Base-by-base conservation (phyloP, 2,888 invertebrate species). In the Pomacea canaliculata region DNA sequence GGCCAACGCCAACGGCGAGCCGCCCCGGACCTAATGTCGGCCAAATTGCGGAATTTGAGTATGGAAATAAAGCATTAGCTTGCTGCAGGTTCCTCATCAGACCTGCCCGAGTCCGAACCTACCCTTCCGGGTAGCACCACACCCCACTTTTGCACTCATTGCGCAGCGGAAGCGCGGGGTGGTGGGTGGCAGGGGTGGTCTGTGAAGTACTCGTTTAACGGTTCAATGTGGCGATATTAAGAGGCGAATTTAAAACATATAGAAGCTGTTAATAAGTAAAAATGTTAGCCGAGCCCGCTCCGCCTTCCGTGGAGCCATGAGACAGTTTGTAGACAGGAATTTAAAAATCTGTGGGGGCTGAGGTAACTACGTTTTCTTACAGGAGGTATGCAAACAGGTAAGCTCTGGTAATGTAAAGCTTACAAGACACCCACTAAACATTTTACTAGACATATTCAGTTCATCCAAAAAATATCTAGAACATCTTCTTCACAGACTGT, bases 21-120 rank as follows among this genome's bases (percentile, higher is more conserved):
- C n/a, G 12, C 51, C 51, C 51, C 51, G 16, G 16, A 16, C 23
- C 59, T 70, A 71, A 77, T 74, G 37, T n/a, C 77, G 23, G 70
- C 67, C 77, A 77, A 51, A 73, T 77, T 73, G 56, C 56, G 59
- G 70, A 70, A 70, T 70, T 59, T 46, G 70, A 59, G 60, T 27
- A 37, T 56, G 70, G 51, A 70, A 70, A 59, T 59, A 70, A 23
- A 23, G 23, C 23, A 18, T 27, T 46, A 48, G 19, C 68, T 27
- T 23, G 12, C 48, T 23, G 7, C 49, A 23, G 7, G 49, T 46
- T 48, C 16, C 49, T 63, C 63, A 63, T 19, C 10, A 56, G 63
- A 63, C 1, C 27, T 19, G 63, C 63, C 18, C 19, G 63, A 10
- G 63, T 63, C 63, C 63, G 27, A 23, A 19, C 23, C 10, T 27